phyloP scores from a whole-genome alignment of 2,888 invertebrate species.

The Euproctis similis region DNA sequence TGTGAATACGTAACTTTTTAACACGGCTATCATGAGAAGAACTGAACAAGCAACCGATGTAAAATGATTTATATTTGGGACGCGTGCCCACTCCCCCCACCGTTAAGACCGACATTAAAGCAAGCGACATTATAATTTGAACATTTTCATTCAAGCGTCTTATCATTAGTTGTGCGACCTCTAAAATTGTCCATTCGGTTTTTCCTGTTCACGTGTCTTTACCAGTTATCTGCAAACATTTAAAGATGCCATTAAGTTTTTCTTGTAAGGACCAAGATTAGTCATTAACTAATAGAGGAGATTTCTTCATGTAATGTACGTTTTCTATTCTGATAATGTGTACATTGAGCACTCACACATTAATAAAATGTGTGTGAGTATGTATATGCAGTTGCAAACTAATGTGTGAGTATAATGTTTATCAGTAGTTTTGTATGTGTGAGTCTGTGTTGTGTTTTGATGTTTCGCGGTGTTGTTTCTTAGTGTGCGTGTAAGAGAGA shows the following conservation, averaged over 20 bases:
- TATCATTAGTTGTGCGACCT: too few relatives aligned
- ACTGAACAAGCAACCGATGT: too few relatives aligned
- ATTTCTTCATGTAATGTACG: constrained; percentile 14
- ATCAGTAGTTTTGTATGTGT: constrained; percentile 52
- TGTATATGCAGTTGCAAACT: constrained; percentile 58
- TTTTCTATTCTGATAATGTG: constrained; percentile 13
- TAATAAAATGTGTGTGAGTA: constrained; percentile 36
- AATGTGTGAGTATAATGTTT: constrained; percentile 66
- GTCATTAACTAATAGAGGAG: constrained; percentile 19
- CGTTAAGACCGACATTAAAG: too few relatives aligned
- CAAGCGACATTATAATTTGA: too few relatives aligned
- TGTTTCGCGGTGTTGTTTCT: constrained; percentile 13
- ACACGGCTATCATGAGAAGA: too few relatives aligned
- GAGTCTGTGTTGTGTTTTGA: constrained; percentile 21
- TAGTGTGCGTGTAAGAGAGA: constrained; percentile 21
- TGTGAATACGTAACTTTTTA: too few relatives aligned
- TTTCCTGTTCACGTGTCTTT: too few relatives aligned
- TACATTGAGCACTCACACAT: constrained; percentile 17
- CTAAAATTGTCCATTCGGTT: too few relatives aligned
- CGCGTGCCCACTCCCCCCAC: too few relatives aligned
- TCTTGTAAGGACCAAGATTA: constrained; percentile 10
- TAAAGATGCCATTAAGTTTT: constrained; percentile 10
- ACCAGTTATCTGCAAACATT: too few relatives aligned
- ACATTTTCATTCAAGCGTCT: too few relatives aligned
- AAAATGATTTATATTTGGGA: too few relatives aligned